Base-by-base conservation (phyloP, 1,140 invertebrate genomes). In the Drosophila truncata region DNA sequence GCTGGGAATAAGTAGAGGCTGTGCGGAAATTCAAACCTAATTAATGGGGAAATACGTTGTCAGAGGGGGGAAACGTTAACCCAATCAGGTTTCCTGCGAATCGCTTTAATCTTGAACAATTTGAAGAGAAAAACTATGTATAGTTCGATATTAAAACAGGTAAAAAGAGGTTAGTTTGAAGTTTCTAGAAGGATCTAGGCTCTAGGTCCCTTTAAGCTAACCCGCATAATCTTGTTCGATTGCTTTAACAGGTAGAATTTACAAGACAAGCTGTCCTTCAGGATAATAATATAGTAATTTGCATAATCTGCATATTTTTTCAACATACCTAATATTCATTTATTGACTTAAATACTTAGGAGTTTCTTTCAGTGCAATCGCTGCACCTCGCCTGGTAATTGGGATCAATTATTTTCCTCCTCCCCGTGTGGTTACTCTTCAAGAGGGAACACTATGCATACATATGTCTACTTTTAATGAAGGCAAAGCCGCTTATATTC, bases 401-500 rank as follows among this genome's bases (percentile, higher is more conserved):
- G 46, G 14, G 1, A 18, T 50, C 20, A 33, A 65, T 67, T 67
- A 47, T 49, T 49, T 31, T 14, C 14, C 8, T 8, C 11, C 10
- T 3, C 18, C n/a, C 16, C 7, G 7, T n/a, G 2, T 20, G 16
- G 14, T 8, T 16, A 5, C 4, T 29, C 13, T 52, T 10, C 25
- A 10, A 25, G 18, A 29, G 18, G 31, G 14, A 14, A 20, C 23
- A 44, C 61, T 58, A 33, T 65, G 37, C 27, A 18, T 55, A 20
- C 20, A 66, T 44, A 37, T 44, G 55, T 67, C 39, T 13, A 35
- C 23, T 65, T 61, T 77, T 61, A 47, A 77, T 54, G 41, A 49
- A 37, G 74, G 13, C 27, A 55, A 77, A 76, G 64, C 62, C 18
- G 49, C 52, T 76, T 75, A 75, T 58, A 39, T 37, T n/a, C n/a